Conservation (phyloP, 2,888 invertebrate genomes). For the Sphaeridia pumilis region DNA sequence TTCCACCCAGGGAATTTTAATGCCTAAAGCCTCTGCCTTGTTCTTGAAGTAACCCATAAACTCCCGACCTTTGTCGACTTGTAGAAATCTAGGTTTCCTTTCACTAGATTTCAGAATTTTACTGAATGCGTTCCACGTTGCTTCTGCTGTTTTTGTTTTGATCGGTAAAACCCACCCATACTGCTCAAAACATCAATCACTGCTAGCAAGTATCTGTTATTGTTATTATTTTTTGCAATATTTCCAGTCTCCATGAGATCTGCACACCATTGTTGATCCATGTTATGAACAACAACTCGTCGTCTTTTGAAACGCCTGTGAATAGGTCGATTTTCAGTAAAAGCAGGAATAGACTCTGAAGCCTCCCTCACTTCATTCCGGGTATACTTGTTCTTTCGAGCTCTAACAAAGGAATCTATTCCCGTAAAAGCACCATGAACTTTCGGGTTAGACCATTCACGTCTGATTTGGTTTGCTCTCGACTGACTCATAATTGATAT, state of each 20-base stretch:
- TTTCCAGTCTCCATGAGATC: conserved; percentile 15
- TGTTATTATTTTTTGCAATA: conserved; percentile 3
- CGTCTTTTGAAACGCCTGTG: conserved; percentile 12
- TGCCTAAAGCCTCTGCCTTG: conserved; percentile 8
- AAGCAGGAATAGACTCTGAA: conserved; percentile 29
- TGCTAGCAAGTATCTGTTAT: neutral
- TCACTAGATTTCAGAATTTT: neutral
- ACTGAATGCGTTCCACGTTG: neutral
- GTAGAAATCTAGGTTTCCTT: neutral
- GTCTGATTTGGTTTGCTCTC: neutral
- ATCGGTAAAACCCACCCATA: neutral
- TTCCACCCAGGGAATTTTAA: conserved; percentile 19
- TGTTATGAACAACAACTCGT: conserved; percentile 12
- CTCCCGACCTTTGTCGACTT: conserved; percentile 1
- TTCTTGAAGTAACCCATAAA: conserved; percentile 12
- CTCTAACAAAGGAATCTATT: neutral
- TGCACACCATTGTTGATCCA: conserved; percentile 18
- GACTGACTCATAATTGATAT: neutral
- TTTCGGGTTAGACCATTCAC: conserved; percentile 9
- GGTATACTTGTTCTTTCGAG: neutral
- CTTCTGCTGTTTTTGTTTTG: neutral
- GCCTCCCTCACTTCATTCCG: neutral
- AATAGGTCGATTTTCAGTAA: conserved; percentile 32
- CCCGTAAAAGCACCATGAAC: conserved; percentile 6
- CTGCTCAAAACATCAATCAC: neutral